Evolutionary conservation across 2,888 invertebrate genomes (phyloP), one percentile per base, ranked within the genome.

Genomic region (Lycocerus yunnanus): DNA sequence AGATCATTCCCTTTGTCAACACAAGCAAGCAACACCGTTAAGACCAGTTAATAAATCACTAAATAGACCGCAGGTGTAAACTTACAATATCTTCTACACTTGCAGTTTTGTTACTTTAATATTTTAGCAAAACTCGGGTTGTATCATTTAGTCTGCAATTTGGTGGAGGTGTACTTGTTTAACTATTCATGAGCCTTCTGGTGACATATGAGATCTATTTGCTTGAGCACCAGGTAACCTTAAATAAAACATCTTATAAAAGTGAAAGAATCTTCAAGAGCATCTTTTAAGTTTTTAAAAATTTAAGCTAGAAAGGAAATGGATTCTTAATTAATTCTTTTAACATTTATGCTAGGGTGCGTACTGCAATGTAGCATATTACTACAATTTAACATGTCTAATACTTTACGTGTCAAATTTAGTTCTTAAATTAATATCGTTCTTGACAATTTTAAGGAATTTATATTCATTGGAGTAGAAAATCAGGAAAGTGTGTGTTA

Each of bases 11-110:
- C 72, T 75, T 77, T 78, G 78, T 78, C 78, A 78, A 78, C 78
- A 75, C 60, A 67, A 67, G 70, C 67, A 72, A 78, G 76, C 77
- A 72, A 77, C 77, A 71, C 70, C 78, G 76, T 80, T 82, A 79
- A 80, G 81, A 81, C 80, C 79, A 78, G 79, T 81, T 82, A 82
- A 84, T 84, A 83, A 84, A 84, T 84, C 82, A 84, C 79, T 74
- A 81, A 81, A 79, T 80, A 80, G 81, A 82, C 82, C 83, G 77
- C 84, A 84, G 83, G 83, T 84, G 84, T 78, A 79, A 77, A 79
- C 78, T 79, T 79, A 78, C 78, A 80, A 78, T 76, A 74, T 78
- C 78, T 79, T 77, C 78, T 79, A 81, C 79, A 79, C 80, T 79
- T 80, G 80, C 78, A 80, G 80, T 80, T 76, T 75, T 76, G 72